Evolutionary conservation across 2,888 invertebrate species (phyloP), one percentile per base, ranked within the genome.

Genomic region (Apotomis capreana): DNA sequence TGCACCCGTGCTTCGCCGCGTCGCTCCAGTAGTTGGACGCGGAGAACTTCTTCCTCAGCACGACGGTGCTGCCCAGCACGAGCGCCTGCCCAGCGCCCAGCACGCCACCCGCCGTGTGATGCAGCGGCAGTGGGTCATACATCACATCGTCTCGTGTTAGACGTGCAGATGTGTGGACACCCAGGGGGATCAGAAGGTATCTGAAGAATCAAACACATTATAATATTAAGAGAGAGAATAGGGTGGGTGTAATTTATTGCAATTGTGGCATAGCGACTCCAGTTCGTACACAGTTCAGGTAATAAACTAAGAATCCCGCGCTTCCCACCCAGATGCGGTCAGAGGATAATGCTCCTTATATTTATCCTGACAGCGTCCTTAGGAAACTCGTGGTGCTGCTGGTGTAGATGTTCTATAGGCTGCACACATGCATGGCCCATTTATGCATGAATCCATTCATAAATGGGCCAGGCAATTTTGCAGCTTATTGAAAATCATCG

Each of bases 321-420:
- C 26, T 26, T 26, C 26, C 2, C 26, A 26, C 2, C 26, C 26
- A 26, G 26, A 26, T 26, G 26, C 26, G 26, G 26, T 26, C 26
- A 26, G 26, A 26, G 26, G 26, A 26, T 26, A 26, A 26, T 26
- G 26, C 26, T 2, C 26, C 26, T 26, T 26, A 26, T 26, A 26
- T 26, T 26, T 26, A 26, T 97, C 76, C 99, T 97, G 63, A 98
- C 96, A 59, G 99, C 99, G 49, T 99, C 99, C 84, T 99, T 99
- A 0, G 99, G 99, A 81, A 99, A 92, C 99, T 99, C 2, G 99
- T 99, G 0, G 99, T 99, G 0, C 99, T 98, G 75, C 98, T 98
- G 0, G 99, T 99, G 84, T 97, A 99, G 76, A 99, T 97, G 85
- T 97, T n/a, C n/a, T n/a, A n/a, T n/a, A n/a, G n/a, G n/a, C 15